A percentile compares a stretch with the other conserved stretches of the same genome.
Evolutionary conservation across 2,113 vertebrate genomes (phyloP).

Genomic region (Panurus biarmicus): DNA sequence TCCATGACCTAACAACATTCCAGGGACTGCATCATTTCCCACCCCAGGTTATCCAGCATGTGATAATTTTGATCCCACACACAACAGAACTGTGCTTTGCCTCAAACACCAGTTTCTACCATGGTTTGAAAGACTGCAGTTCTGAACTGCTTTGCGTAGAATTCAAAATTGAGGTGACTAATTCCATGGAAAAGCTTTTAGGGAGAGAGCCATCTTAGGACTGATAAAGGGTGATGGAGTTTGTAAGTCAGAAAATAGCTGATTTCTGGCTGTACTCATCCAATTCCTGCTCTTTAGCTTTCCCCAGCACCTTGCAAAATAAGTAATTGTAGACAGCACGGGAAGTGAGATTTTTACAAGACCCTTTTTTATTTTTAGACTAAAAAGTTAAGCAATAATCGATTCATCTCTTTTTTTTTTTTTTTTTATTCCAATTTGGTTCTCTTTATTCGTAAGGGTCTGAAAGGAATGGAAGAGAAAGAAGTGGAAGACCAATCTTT

Average conservation of each 20-base stretch:
- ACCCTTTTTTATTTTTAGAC: neutral
- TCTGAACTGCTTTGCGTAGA: neutral
- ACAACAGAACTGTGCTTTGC: neutral
- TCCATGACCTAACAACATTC: neutral
- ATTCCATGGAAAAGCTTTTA: neutral
- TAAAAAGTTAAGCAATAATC: neutral
- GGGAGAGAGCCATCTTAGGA: neutral
- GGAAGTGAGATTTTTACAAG: neutral
- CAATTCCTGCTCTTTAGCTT: neutral
- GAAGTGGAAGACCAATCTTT: neutral
- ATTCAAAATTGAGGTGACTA: neutral
- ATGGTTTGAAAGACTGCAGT: neutral
- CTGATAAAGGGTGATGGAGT: neutral
- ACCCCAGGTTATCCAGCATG: neutral
- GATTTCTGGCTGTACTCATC: neutral
- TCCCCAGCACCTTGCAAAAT: neutral
- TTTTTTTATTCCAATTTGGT: rapidly evolving
- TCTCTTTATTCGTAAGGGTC: neutral
- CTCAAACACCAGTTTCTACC: neutral
- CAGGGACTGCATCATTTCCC: neutral
- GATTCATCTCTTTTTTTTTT: neutral
- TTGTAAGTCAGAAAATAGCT: neutral
- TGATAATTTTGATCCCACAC: neutral
- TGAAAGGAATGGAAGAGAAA: neutral
- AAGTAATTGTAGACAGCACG: neutral